Evolutionary conservation across 2,888 invertebrate genomes (phyloP), one percentile per base, ranked within the genome.

Genomic region (Unio pictorum): DNA sequence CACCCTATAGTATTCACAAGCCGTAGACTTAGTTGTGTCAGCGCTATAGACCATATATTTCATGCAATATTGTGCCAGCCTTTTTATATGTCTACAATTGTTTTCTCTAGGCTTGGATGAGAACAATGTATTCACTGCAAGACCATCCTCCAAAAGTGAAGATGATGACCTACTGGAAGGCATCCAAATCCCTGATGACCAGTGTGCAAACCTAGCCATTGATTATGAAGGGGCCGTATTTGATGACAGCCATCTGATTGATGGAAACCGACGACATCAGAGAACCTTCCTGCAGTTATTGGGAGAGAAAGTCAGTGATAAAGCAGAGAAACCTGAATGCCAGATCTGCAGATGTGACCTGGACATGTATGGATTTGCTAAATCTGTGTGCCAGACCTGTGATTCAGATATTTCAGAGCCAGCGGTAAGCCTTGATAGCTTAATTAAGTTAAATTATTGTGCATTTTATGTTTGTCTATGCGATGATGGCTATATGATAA

Each of bases 41-140:
- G 11, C 45, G 3, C 15, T 45, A 15, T 11, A 3, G 11, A 15
- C 3, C 45, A 15, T 45, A 45, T 45, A 45, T 45, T 45, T 45
- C 45, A 2, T 0, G 4, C 15, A 34, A 7, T 8, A 11, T 45
- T 45, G 2, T 45, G 7, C 45, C 45, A 45, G 11, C 45, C 15
- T 45, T 11, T 45, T 15, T 45, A 45, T 45, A 45, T 11, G 15
- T 15, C 15, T 45, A 15, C 45, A 45, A 45, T 45, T 15, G 45
- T 45, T 45, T 45, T 28, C 23, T 17, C 20, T 23, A 76, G 76
- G 76, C 18, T n/a, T 69, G 64, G 79, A 77, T 69, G 64, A 55
- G n/a, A 55, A 92, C 0, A 90, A 92, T 65, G 95, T 95, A 0
- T 97, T 94, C 87, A 95, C 96, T 0, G 94, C 94, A 86, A 95